Conservation (phyloP, 2,113 vertebrate species). For the Gymnogyps californianus region DNA sequence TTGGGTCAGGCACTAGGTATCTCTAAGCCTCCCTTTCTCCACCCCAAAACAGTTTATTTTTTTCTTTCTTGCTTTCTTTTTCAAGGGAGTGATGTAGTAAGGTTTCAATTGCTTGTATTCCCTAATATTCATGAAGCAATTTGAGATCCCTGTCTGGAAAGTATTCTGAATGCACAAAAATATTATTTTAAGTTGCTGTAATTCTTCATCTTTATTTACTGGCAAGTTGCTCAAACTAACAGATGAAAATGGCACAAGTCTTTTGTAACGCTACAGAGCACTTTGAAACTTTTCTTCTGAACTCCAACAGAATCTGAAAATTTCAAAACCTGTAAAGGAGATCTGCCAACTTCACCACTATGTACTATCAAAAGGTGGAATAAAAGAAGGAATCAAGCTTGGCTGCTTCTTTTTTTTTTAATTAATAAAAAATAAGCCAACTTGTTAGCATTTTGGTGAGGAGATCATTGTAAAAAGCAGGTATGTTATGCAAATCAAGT, state of each 20-base stretch:
- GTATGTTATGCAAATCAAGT: slow-evolving; percentile 54
- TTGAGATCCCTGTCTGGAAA: not conserved
- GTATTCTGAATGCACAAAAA: not conserved
- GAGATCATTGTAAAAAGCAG: slow-evolving; percentile 11
- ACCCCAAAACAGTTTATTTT: not conserved
- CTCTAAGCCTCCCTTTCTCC: not conserved
- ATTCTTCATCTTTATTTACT: slow-evolving; percentile 7
- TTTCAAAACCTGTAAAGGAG: not conserved
- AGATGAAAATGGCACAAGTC: slow-evolving; percentile 9
- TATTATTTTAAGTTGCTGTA: slow-evolving; percentile 6
- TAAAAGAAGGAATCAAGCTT: not conserved
- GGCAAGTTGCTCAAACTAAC: not conserved
- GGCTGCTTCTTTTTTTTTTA: not conserved
- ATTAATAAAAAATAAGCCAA: slow-evolving; percentile 4
- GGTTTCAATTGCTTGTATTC: not conserved
- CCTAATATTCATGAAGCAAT: not conserved
- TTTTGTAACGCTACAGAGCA: not conserved
- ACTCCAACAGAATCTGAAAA: slow-evolving; percentile 2
- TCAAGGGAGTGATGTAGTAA: not conserved
- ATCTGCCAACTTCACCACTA: not conserved
- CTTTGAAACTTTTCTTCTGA: not conserved
- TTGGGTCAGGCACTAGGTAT: not conserved
- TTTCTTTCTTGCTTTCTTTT: not conserved
- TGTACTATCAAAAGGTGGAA: not conserved
- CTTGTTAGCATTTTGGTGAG: slow-evolving; percentile 9